Evolutionary conservation across 2,888 invertebrate genomes (phyloP).

Genomic region (Cetonia aurata): DNA sequence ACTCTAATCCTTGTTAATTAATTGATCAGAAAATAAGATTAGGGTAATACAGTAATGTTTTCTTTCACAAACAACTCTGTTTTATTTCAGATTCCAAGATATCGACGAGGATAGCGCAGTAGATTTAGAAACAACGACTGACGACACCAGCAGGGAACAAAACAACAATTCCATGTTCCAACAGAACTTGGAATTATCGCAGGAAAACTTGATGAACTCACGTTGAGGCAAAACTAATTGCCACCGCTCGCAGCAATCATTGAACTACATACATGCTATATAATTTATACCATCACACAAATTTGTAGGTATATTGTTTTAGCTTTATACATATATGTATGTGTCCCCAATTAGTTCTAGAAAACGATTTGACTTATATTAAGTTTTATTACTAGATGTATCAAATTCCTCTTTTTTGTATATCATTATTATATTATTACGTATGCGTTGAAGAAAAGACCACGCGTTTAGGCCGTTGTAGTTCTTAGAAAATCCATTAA

Average conservation of each 20-base stretch:
- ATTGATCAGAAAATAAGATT: too few species aligned
- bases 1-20: too few species aligned
- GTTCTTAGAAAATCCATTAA: conserved; percentile 11
- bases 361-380: conserved; percentile 46
- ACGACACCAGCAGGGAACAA: conserved; percentile 63
- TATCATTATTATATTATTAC: background rate
- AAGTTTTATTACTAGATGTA: conserved; percentile 42
- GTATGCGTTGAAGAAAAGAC: conserved; percentile 11
- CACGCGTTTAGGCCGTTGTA: conserved; percentile 14
- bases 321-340: background rate
- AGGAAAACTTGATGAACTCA: conserved; percentile 60
- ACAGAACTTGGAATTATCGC: conserved; percentile 68
- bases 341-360: conserved; percentile 27
- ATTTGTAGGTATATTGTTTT: conserved; percentile 18
- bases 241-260: background rate
- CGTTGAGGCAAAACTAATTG: conserved; percentile 42
- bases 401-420: conserved; percentile 15
- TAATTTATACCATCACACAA: conserved; percentile 32
- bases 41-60: too few species aligned
- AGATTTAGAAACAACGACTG: conserved; percentile 53
- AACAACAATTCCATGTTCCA: conserved; percentile 71
- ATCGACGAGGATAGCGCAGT: conserved; percentile 61
- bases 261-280: conserved; percentile 3
- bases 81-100: conserved; percentile 65
- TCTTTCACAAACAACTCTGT: background rate